Conservation (phyloP, 2,113 vertebrate genomes). For the Epinephelus moara region DNA sequence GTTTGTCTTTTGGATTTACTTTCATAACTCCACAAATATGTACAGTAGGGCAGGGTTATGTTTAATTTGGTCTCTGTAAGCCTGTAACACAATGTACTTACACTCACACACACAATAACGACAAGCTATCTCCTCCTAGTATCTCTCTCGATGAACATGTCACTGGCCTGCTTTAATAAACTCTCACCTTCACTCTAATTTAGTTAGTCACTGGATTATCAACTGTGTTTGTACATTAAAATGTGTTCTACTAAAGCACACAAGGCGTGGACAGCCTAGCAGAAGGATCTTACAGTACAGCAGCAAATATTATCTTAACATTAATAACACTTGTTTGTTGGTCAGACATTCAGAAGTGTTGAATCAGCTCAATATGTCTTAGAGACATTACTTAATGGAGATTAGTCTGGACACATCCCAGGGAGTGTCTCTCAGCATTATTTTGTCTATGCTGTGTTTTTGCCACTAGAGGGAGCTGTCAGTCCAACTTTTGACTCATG, state of each 20-base stretch:
- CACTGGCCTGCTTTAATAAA: neutral
- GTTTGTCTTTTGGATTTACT: neutral
- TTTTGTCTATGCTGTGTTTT: neutral
- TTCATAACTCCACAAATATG: neutral
- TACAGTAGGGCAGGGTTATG: too few species aligned
- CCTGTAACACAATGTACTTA: neutral
- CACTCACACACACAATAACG: neutral
- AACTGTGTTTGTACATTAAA: neutral
- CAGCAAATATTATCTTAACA: neutral
- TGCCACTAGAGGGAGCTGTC: slow-evolving; percentile 76
- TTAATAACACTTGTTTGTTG: neutral
- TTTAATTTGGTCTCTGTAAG: slow-evolving; percentile 1
- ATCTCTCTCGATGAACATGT: neutral
- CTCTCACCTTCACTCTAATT: neutral
- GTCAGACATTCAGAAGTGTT: neutral
- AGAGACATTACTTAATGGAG: neutral
- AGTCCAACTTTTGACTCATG: neutral
- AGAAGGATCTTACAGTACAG: neutral
- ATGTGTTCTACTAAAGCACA: neutral
- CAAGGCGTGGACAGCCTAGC: neutral
- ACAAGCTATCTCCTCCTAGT: neutral
- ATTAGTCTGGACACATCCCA: neutral
- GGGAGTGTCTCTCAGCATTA: neutral
- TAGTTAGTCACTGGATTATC: neutral
- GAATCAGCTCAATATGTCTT: neutral